Base-by-base conservation (phyloP, 2,113 vertebrate genomes). In the Phylloscopus trochiloides region DNA sequence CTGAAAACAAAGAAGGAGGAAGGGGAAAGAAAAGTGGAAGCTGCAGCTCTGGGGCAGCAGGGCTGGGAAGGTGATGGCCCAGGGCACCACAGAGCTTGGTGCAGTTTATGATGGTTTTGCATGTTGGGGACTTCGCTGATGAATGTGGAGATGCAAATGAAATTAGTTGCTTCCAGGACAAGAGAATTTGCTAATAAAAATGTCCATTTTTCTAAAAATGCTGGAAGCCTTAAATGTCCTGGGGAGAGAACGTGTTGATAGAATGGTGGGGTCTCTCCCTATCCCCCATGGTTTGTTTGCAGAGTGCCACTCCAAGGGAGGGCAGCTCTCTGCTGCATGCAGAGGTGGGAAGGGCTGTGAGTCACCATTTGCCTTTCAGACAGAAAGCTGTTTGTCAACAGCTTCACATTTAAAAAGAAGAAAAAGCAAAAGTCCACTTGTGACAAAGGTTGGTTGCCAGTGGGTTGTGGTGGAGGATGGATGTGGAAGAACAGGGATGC, bases 241-340 rank as follows among this genome's bases (percentile, higher is more conserved):
- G 20, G 21, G 24, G 52, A 70, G 54, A 59, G 20, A 32, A 42
- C 0, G 1, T 10, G 19, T 36, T 1, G 1, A 28, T 7, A 47
- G 26, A 38, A 62, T 1, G 3, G 28, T 1, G 2, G 14, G 4
- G 7, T 48, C 14, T 70, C 52, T 76, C 42, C 32, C 18, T 0
- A 0, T 34, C 25, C 16, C 9, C 1, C 15, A 7, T 15, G 31
- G 48, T 48, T 84, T 73, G 2, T 75, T 82, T 59, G 38, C 40
- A 72, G 34, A 54, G 19, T 4, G 3, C 31, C 63, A 24, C 11
- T 55, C 24, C 50, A 26, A 55, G 62, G 12, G 29, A 86, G 32
- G 29, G 22, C 43, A 75, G 43, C 14, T 70, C 17, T 50, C 14
- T 91, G 14, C 36, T 68, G 38, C 29, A 34, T 66, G 70, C 5